Percentiles rank a stretch among this genome's conserved stretches.
Evolutionary conservation across 2,888 invertebrate species (phyloP).

Genomic region (Drosophila monieri): DNA sequence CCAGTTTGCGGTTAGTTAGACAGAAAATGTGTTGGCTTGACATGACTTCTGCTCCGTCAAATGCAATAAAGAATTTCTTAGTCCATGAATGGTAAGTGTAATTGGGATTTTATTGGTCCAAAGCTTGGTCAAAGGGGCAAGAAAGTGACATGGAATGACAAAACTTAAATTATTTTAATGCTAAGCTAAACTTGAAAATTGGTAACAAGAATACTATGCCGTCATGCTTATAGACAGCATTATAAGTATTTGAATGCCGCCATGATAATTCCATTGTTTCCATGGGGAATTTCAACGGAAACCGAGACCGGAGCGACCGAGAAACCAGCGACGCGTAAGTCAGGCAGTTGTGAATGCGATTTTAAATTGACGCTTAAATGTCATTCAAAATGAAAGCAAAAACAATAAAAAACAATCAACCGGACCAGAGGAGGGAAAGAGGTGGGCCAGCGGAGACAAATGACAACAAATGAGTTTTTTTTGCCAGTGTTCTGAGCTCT

Average conservation of each 20-base stretch:
- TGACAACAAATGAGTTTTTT: slow-evolving; percentile 70
- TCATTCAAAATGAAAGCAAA: slow-evolving; percentile 60
- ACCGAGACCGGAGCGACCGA: slow-evolving; percentile 38
- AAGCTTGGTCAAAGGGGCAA: slow-evolving; percentile 4
- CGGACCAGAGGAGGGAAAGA: slow-evolving; percentile 6
- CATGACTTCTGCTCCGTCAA: slow-evolving; percentile 24
- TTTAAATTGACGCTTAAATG: slow-evolving; percentile 71
- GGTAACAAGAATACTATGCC: slow-evolving; percentile 40
- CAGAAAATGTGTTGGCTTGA: slow-evolving; percentile 56
- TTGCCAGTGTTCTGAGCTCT: slow-evolving; percentile 50
- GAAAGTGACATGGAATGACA: background rate
- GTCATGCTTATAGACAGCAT: slow-evolving; percentile 40
- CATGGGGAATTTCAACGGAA: slow-evolving; percentile 41
- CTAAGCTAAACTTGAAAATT: slow-evolving; percentile 10
- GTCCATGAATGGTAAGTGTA: slow-evolving; percentile 49
- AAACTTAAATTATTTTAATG: slow-evolving; percentile 6
- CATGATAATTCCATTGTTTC: slow-evolving; percentile 48
- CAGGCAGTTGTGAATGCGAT: slow-evolving; percentile 66
- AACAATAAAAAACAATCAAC: slow-evolving; percentile 43
- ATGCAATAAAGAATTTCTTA: slow-evolving; percentile 45
- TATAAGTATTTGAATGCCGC: slow-evolving; percentile 9
- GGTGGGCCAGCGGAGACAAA: slow-evolving; percentile 50
- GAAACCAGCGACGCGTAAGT: slow-evolving; percentile 64
- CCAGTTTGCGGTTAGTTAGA: slow-evolving; percentile 75
- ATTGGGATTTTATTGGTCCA: slow-evolving; percentile 35